phyloP scores from a whole-genome alignment of 2,113 vertebrate genomes.

The Tragulus kanchil region DNA sequence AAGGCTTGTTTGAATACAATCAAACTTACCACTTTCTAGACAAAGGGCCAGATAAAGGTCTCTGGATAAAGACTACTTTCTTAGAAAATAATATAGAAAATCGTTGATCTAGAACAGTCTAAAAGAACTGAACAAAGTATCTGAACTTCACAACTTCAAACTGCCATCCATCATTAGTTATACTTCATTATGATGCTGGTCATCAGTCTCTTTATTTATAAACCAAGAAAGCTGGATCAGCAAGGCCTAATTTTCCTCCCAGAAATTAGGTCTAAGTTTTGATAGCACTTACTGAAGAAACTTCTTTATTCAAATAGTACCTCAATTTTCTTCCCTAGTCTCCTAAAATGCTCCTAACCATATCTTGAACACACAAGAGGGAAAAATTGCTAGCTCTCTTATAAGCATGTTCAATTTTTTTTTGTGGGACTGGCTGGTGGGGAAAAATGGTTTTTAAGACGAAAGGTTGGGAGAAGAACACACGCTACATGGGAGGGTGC shows the following conservation, averaged over 20 bases:
- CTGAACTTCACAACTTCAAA: not conserved
- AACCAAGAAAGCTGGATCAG: not conserved
- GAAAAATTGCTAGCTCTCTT: not conserved
- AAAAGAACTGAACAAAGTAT: not conserved
- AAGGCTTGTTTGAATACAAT: not conserved
- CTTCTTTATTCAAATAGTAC: not conserved
- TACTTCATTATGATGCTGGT: not conserved
- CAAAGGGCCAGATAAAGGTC: not conserved
- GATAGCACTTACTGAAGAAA: not conserved
- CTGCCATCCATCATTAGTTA: not conserved
- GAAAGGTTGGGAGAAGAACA: not conserved
- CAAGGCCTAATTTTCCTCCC: not conserved
- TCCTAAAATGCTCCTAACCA: not conserved
- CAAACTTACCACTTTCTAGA: not conserved
- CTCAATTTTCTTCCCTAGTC: not conserved
- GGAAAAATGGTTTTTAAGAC: not conserved
- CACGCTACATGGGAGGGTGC: not conserved
- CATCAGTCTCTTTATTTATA: not conserved
- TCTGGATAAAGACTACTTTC: not conserved
- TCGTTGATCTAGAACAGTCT: not conserved
- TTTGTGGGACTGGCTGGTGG: not conserved
- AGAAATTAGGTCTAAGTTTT: not conserved
- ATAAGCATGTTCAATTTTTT: not conserved
- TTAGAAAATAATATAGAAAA: conserved; percentile 3
- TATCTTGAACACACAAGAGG: not conserved